A percentile compares a stretch with the other conserved stretches of the same genome.
phyloP scores from a whole-genome alignment of 2,888 invertebrate genomes.

The Athripsodes cinereus region DNA sequence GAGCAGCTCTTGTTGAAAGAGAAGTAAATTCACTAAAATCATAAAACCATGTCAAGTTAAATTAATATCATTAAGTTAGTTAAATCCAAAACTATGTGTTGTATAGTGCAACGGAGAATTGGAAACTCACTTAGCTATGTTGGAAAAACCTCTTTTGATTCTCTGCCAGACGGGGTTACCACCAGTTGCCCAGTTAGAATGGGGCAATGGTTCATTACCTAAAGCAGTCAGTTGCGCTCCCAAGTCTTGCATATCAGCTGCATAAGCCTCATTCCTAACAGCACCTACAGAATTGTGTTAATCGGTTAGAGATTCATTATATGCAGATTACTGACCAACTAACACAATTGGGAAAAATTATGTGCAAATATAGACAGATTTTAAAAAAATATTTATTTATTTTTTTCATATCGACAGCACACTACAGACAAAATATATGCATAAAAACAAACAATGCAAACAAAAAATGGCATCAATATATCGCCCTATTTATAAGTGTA shows the following conservation, averaged over 20 bases:
- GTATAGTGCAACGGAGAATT: too few species aligned
- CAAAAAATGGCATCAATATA: too few species aligned
- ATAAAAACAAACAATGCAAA: too few species aligned
- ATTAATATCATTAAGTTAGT: background rate
- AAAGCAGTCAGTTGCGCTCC: slow-evolving; percentile 47
- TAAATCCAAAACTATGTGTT: too few species aligned
- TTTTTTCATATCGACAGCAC: too few species aligned
- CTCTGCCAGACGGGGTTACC: slow-evolving; percentile 26
- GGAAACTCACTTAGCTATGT: slow-evolving; percentile 22
- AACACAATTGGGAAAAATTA: too few species aligned
- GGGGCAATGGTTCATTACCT: slow-evolving; percentile 29
- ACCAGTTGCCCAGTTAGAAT: slow-evolving; percentile 30
- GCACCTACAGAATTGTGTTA: slow-evolving; percentile 27
- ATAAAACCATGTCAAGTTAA: background rate
- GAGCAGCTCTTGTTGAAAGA: slow-evolving; percentile 44
- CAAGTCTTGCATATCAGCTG: slow-evolving; percentile 50
- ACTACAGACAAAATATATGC: too few species aligned
- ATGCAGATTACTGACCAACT: too few species aligned
- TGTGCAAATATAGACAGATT: too few species aligned
- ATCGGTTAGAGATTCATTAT: too few species aligned
- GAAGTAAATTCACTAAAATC: slow-evolving; percentile 42
- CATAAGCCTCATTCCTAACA: slow-evolving; percentile 38
- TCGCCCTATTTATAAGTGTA: too few species aligned
- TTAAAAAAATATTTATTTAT: background rate
- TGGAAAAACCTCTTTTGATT: slow-evolving; percentile 25